Conservation (phyloP, 1,140 invertebrate genomes). For the Mercenaria mercenaria region DNA sequence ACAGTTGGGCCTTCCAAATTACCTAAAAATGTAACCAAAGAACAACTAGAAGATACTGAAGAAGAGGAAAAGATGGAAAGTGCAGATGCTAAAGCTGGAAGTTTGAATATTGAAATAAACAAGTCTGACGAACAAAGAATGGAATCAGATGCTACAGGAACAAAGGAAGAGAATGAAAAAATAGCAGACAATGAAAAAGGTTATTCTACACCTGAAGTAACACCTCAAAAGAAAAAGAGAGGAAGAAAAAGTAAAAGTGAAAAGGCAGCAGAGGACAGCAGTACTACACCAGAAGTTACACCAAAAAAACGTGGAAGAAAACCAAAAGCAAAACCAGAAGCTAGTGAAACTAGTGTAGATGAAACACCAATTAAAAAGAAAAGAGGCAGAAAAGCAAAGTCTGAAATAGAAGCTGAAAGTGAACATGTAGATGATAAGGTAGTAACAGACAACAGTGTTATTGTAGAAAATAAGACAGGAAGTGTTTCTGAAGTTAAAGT, state of each 20-base stretch:
- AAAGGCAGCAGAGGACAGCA: background rate
- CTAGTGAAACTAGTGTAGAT: background rate
- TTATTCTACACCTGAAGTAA: background rate
- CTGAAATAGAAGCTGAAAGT: background rate
- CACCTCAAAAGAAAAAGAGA: conserved; percentile 49
- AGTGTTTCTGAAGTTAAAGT: background rate
- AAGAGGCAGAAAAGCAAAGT: conserved; percentile 29
- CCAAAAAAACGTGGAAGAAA: conserved; percentile 60
- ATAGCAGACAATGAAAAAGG: background rate
- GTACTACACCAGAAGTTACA: conserved; percentile 56
- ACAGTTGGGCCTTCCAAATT: background rate
- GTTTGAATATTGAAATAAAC: background rate
- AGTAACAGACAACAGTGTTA: background rate
- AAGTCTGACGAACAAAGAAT: background rate
- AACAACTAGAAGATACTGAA: background rate
- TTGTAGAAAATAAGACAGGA: background rate
- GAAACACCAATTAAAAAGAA: conserved; percentile 55
- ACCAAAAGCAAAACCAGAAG: conserved; percentile 33
- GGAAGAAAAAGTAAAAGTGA: conserved; percentile 50
- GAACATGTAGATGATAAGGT: background rate
- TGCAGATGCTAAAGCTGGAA: background rate
- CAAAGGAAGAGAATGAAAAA: background rate
- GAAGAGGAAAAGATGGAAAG: conserved; percentile 3
- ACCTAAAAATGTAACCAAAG: background rate
- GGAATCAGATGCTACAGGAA: background rate